Evolutionary conservation across 2,113 vertebrate genomes (phyloP).

Genomic region (Albula goreensis): DNA sequence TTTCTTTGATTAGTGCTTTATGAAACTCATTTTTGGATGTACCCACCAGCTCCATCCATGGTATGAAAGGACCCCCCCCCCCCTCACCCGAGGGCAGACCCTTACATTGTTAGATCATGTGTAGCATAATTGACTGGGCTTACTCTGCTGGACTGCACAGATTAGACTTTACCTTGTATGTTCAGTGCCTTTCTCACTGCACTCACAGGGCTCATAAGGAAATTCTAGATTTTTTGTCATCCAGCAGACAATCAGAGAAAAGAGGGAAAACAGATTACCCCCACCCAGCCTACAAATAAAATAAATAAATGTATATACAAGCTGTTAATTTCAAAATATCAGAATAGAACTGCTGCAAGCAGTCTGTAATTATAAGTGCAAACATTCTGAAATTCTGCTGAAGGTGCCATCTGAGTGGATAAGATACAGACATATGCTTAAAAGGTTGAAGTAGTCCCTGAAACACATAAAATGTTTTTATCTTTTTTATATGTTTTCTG

Average conservation of each 20-base stretch:
- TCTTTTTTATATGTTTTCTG: too few relatives aligned
- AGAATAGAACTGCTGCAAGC: not conserved
- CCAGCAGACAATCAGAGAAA: too few relatives aligned
- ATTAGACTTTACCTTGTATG: slow-evolving; percentile 26
- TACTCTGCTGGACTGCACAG: slow-evolving; percentile 32
- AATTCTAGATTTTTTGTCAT: not conserved
- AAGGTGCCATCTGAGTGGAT: too few relatives aligned
- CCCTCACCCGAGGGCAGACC: slow-evolving; percentile 29
- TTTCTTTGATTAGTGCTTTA: slow-evolving; percentile 18
- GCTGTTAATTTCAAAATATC: not conserved
- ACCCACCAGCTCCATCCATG: slow-evolving; percentile 20
- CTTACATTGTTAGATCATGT: slow-evolving; percentile 50
- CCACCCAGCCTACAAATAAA: not conserved
- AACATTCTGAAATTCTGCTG: too few relatives aligned
- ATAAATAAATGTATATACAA: too few relatives aligned
- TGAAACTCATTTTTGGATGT: slow-evolving; percentile 31
- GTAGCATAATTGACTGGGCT: slow-evolving; percentile 51
- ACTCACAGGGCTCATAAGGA: not conserved
- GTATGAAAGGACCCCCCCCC: not conserved
- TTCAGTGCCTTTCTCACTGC: slow-evolving; percentile 28
- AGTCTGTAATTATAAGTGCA: not conserved
- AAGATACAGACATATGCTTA: too few relatives aligned
- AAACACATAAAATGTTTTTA: too few relatives aligned
- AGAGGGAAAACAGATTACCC: too few relatives aligned
- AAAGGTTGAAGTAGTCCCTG: too few relatives aligned